Percentiles rank a stretch among this genome's conserved stretches.
phyloP scores from a whole-genome alignment of 2,888 invertebrate genomes.

The Pyrrhia umbra region DNA sequence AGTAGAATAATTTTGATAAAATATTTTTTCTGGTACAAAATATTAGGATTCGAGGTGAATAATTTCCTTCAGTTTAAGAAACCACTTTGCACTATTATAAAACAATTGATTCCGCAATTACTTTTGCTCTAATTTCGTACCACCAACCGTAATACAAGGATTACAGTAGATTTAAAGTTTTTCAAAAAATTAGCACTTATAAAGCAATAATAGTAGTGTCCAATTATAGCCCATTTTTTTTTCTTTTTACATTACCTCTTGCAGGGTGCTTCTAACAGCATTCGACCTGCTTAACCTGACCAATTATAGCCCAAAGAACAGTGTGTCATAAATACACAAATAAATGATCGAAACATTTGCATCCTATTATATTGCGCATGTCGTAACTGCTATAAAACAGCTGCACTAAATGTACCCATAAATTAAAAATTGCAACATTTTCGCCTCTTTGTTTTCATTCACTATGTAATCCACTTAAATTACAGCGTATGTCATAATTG shows the following conservation, averaged over 20 bases:
- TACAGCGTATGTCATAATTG: constrained; percentile 15
- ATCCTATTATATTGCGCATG: constrained; percentile 5
- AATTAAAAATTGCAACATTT: constrained; percentile 13
- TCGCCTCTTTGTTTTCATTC: constrained; percentile 15
- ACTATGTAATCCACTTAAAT: constrained; percentile 12
- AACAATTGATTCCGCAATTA: too few species aligned
- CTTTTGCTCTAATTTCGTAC: too few species aligned
- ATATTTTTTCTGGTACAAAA: too few species aligned
- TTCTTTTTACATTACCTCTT: too few species aligned
- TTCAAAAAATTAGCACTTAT: constrained; percentile 10
- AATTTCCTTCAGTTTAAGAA: too few species aligned
- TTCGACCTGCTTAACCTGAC: too few species aligned
- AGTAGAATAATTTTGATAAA: too few species aligned
- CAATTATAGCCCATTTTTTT: neutral
- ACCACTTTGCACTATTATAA: too few species aligned
- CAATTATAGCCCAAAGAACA: neutral
- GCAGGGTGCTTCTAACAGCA: too few species aligned
- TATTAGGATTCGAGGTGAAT: too few species aligned
- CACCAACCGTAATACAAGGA: too few species aligned
- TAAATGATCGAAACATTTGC: constrained; percentile 11
- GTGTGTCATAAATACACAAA: constrained; percentile 3
- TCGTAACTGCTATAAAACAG: constrained; percentile 16
- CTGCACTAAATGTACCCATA: constrained; percentile 1
- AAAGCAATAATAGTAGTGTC: neutral
- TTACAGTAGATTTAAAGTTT: neutral